Base-by-base conservation (phyloP, 1,140 invertebrate species). In the Apis laboriosa region DNA sequence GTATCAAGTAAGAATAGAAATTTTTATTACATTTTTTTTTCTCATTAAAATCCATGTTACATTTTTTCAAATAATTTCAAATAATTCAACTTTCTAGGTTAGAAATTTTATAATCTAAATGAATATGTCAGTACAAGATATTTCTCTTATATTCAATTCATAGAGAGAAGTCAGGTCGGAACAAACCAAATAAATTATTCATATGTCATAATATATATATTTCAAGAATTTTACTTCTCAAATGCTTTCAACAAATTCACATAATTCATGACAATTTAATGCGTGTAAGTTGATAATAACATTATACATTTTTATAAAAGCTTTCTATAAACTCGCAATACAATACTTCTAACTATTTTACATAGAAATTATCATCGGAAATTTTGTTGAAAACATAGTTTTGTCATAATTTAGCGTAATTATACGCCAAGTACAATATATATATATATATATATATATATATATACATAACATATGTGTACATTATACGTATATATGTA, bases 21-120 rank as follows among this genome's bases (percentile, higher is more conserved):
- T 84, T 89, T 83, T 87, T 58, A 55, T 53, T 13, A 28, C 24
- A 28, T 60, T 67, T 78, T 87, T 81, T 75, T 66, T 73, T 12
- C 34, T 43, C 43, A 11, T 34, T 28, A 64, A 85, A 80, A 83
- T 80, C 76, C 76, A 53, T 83, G 83, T 19, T 80, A 83, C 83
- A 83, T 56, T 72, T 43, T n/a, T 11, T 51, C 21, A 34, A 28
- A 56, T 58, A 55, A 73, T 70, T 81, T 75, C 34, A 34, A 34
- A 34, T 34, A 34, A 53, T 73, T 51, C 17, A 17, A 1, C 24
- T 15, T 21, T 58, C 53, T 51, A 61, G 11, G 17, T 24, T 43
- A 12, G 58, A 74, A 63, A 24, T 63, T 28, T 28, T 7, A 24
- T 63, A 13, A 13, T 21, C 58, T n/a, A 60, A 60, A n/a, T 60